Conservation (phyloP, 1,140 invertebrate species). For the Pachypsylla venusta region DNA sequence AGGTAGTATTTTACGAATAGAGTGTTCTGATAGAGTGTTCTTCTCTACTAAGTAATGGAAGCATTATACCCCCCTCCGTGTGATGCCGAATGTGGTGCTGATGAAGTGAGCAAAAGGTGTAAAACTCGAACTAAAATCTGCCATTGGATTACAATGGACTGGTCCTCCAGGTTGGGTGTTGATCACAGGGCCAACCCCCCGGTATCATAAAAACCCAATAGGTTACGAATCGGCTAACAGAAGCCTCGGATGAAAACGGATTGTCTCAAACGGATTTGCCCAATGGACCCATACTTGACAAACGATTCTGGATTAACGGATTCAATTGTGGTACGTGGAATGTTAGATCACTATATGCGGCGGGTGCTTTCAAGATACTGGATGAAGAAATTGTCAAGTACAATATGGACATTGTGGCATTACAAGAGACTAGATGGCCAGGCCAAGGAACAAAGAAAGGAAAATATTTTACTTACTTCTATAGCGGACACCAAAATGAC, state of each 20-base stretch:
- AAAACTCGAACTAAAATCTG: too few relatives aligned
- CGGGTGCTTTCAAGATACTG: constrained; percentile 13
- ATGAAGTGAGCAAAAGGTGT: too few relatives aligned
- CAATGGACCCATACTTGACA: neutral
- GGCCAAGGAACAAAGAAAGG: constrained; percentile 8
- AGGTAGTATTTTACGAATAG: too few relatives aligned
- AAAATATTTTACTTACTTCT: constrained; percentile 9
- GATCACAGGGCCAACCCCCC: neutral
- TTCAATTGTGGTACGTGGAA: constrained; percentile 19
- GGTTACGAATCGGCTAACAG: neutral
- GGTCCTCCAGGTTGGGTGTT: too few relatives aligned
- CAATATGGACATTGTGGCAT: constrained; percentile 18
- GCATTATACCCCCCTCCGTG: neutral
- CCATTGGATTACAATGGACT: too few relatives aligned
- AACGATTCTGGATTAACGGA: constrained; percentile 1
- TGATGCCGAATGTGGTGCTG: too few relatives aligned
- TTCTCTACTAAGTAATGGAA: neutral
- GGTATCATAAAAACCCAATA: neutral
- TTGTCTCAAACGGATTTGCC: neutral
- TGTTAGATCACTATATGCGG: constrained; percentile 14
- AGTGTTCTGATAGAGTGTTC: neutral
- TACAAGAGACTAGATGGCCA: constrained; percentile 18
- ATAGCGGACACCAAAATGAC: constrained; percentile 11
- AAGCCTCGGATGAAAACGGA: constrained; percentile 1
- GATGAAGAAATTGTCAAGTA: constrained; percentile 16